Conservation (phyloP, 2,888 invertebrate genomes). For the Atrina japonica region DNA sequence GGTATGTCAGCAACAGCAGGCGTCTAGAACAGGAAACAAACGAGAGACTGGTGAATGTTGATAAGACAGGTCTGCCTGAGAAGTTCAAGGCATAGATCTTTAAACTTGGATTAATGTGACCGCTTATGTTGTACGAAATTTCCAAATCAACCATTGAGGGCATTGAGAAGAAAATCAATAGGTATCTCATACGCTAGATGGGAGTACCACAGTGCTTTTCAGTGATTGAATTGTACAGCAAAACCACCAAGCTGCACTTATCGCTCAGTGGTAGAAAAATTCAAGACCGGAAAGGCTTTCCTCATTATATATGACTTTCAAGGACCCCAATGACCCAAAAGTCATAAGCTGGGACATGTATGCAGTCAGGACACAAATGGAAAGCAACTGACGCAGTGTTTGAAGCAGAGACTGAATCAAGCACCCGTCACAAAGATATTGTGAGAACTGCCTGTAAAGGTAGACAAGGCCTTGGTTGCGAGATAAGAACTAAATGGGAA, state of each 20-base stretch:
- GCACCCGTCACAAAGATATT: conserved; percentile 32
- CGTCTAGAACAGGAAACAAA: not conserved
- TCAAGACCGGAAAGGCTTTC: conserved; percentile 21
- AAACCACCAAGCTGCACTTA: conserved; percentile 18
- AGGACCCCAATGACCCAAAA: conserved; percentile 20
- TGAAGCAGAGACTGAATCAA: conserved; percentile 30
- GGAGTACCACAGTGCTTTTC: conserved; percentile 30
- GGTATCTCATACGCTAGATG: conserved; percentile 29
- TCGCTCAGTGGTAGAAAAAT: conserved; percentile 35
- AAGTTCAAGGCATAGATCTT: conserved; percentile 37
- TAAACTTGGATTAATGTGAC: conserved; percentile 31
- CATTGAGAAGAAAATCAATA: conserved; percentile 20
- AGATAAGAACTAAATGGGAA: not conserved
- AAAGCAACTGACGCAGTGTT: conserved; percentile 23
- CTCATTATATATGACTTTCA: conserved; percentile 31
- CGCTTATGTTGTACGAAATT: conserved; percentile 28
- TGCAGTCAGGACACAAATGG: conserved; percentile 29
- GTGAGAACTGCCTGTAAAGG: conserved; percentile 27
- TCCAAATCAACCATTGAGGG: too few relatives aligned
- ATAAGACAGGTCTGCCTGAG: conserved; percentile 28
- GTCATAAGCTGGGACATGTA: conserved; percentile 11
- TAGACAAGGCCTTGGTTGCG: conserved; percentile 30
- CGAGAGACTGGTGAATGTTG: conserved; percentile 14
- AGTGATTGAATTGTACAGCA: conserved; percentile 21
- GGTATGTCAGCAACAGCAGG: conserved; percentile 16